Evolutionary conservation across 2,113 vertebrate species (phyloP).

Genomic region (Urocynchramus pylzowi): DNA sequence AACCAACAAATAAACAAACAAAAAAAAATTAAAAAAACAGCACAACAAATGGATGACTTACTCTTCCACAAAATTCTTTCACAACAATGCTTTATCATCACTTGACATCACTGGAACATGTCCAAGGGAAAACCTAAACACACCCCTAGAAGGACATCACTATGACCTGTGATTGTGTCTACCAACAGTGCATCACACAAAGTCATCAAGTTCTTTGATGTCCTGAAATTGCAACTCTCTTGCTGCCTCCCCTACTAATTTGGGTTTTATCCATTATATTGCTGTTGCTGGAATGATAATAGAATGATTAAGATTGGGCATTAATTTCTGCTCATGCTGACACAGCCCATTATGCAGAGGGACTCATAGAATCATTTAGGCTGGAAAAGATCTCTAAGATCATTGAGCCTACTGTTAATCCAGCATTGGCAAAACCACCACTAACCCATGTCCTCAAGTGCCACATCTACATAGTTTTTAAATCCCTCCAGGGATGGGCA

Average conservation of each 20-base stretch:
- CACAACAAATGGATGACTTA: not conserved
- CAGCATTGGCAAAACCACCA: not conserved
- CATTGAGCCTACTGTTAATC: not conserved
- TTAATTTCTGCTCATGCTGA: not conserved
- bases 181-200: not conserved
- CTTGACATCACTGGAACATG: not conserved
- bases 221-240: not conserved
- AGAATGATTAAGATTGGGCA: not conserved
- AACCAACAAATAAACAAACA: not conserved
- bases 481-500: not conserved
- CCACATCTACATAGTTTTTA: not conserved
- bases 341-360: not conserved
- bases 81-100: not conserved
- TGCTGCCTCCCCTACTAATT: not conserved
- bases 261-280: not conserved
- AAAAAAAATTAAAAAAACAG: not conserved
- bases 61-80: not conserved
- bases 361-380: not conserved
- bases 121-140: not conserved
- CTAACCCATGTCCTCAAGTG: not conserved
- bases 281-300: not conserved
- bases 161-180: not conserved
- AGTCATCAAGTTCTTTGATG: not conserved
- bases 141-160: not conserved
- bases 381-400: not conserved